Base-by-base conservation (phyloP, 2,888 invertebrate species). In the Phortica magna region DNA sequence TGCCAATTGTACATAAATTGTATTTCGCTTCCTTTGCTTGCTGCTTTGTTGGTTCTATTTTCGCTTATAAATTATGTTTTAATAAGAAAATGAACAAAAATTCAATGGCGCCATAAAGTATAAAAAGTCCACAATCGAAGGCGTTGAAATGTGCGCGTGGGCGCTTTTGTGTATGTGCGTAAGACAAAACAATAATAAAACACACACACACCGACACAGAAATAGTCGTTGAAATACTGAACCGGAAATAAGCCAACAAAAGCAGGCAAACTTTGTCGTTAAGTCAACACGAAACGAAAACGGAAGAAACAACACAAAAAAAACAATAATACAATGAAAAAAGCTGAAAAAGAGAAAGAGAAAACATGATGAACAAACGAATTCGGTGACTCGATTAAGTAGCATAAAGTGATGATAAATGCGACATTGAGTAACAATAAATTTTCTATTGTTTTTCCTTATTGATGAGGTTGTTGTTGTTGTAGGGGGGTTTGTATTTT, bases 371-470 rank as follows among this genome's bases (percentile, higher is more conserved):
- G 78, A 78, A 41, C 14, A 67, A 42, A 14, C 57, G 10, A 72
- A n/a, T 72, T 22, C 61, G 39, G 73, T 78, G 88, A 83, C 84
- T 88, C 86, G 89, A 86, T 86, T 86, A 86, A 89, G 89, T 88
- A 89, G 87, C 86, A 89, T 84, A 86, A 86, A 89, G 88, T 88
- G 86, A 89, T 86, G 86, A 86, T 89, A 86, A 86, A 86, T 86
- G 86, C 85, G 86, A 86, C 89, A 86, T 86, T 86, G 86, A 89
- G 88, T 83, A 86, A 87, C 89, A 86, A 86, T 86, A 86, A 88
- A 86, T 89, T 88, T 81, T 68, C 83, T 79, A 81, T 87, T 88
- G 80, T 42, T 72, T 73, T 75, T 70, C 77, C 61, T 53, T 73
- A 31, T 65, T 64, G 53, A 10, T 76, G 57, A 71, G 80, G 42